Percentiles rank a stretch among this genome's conserved stretches.
These are phyloP conservation scores for Sebastes reedi DNA, from an alignment of 2,797 vertebrate species.

Conservation along the genomic window DNA sequence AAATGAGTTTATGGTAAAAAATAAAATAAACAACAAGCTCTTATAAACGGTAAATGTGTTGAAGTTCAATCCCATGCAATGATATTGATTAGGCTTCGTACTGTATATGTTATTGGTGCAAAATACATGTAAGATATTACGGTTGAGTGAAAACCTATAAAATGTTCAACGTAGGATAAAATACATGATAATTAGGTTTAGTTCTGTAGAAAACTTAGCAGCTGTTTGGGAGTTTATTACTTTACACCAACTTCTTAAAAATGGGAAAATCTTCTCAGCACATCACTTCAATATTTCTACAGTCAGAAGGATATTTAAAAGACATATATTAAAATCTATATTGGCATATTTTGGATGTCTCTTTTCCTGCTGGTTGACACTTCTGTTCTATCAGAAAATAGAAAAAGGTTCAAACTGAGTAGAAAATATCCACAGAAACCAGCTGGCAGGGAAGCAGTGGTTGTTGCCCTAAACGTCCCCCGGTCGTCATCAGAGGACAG, in stretches of 20 bases:
- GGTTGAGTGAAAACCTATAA: constrained; percentile 34
- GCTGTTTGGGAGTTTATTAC: constrained; percentile 52
- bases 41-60: constrained; percentile 43
- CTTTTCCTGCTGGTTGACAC: constrained; percentile 42
- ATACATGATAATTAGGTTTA: constrained; percentile 45
- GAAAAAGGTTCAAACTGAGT: constrained; percentile 40
- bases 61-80: constrained; percentile 72
- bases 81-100: constrained; percentile 59
- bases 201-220: constrained; percentile 71
- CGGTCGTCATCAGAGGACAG: constrained; percentile 24
- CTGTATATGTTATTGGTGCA: constrained; percentile 58
- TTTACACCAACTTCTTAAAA: constrained; percentile 36
- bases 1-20: constrained; percentile 53
- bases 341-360: constrained; percentile 41
- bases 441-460: constrained; percentile 83
- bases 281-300: constrained; percentile 30
- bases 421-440: constrained; percentile 84
- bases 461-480: constrained; percentile 54
- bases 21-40: constrained; percentile 43
- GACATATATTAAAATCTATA: constrained; percentile 74
- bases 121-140: constrained; percentile 63
- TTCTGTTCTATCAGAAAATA: constrained; percentile 30
- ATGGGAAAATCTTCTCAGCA: constrained; percentile 27
- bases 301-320: constrained; percentile 53
- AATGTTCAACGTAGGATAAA: constrained; percentile 45